Conservation (phyloP, 1,140 invertebrate species). For the Plodia interpunctella region DNA sequence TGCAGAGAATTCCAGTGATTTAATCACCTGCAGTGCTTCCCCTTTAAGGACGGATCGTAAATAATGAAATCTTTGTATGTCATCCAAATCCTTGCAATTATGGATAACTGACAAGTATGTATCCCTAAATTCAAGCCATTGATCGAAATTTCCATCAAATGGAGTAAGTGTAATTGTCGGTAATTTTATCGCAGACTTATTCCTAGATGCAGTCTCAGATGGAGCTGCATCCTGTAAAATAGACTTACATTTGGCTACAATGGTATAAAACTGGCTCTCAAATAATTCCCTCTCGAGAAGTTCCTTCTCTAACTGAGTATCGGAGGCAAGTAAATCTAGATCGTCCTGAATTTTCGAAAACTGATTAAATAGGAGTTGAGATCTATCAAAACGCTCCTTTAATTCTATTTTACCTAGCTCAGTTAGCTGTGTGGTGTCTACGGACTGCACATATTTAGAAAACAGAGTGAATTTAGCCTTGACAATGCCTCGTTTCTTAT, state of each 20-base stretch:
- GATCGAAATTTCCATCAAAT: slow-evolving; percentile 11
- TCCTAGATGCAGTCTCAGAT: neutral
- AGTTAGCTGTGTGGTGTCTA: neutral
- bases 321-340: slow-evolving; percentile 5
- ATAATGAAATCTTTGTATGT: slow-evolving; percentile 14
- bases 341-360: slow-evolving; percentile 15
- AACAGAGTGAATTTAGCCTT: neutral
- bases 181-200: slow-evolving; percentile 6
- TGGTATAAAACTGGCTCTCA: slow-evolving; percentile 15
- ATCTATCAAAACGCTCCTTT: slow-evolving; percentile 11
- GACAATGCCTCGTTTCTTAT: neutral
- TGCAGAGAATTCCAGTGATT: slow-evolving; percentile 12
- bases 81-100: slow-evolving; percentile 9
- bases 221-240: slow-evolving; percentile 2
- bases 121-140: slow-evolving; percentile 12
- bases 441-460: neutral
- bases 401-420: slow-evolving; percentile 6
- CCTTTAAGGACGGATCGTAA: slow-evolving; percentile 8
- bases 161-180: neutral
- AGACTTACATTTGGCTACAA: slow-evolving; percentile 17
- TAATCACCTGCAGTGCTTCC: slow-evolving; percentile 4
- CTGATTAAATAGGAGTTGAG: slow-evolving; percentile 6
- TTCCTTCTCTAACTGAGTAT: slow-evolving; percentile 3
- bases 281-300: slow-evolving; percentile 14
- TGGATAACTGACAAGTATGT: slow-evolving; percentile 11